These are phyloP conservation scores for Bolinopsis microptera DNA, from an alignment of 37 sponge, comb jelly and placozoan genomes.

Conservation along the genomic window DNA sequence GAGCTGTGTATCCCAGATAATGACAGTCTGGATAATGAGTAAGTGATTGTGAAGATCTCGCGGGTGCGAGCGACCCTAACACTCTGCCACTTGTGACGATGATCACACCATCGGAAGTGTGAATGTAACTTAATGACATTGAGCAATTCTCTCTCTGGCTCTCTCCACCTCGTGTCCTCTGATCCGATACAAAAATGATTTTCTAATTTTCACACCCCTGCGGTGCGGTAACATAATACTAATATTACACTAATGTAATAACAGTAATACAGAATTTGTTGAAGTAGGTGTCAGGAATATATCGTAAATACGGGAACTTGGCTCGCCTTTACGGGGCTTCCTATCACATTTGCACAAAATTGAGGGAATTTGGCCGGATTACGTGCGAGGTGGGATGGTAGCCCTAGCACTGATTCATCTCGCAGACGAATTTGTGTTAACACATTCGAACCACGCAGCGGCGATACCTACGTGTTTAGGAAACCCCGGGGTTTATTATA, in stretches of 20 bases:
- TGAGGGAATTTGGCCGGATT: not conserved
- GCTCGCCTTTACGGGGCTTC: not conserved
- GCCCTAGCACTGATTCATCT: not conserved
- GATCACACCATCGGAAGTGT: not conserved
- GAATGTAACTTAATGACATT: not conserved
- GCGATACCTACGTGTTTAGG: not conserved
- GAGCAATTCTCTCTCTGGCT: not conserved
- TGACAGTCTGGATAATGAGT: not conserved
- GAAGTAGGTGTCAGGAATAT: constrained; percentile 19
- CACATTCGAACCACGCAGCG: not conserved
- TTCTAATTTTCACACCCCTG: not conserved
- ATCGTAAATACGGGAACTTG: not conserved
- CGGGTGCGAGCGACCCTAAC: not conserved
- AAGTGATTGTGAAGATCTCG: too few relatives aligned
- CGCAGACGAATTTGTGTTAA: not conserved
- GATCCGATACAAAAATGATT: constrained; percentile 24
- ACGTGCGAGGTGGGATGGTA: not conserved
- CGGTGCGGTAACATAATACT: not conserved
- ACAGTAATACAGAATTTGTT: not conserved
- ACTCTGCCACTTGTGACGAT: not conserved
- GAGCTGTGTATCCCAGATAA: too few relatives aligned
- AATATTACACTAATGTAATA: constrained; percentile 15
- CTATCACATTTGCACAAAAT: not conserved
- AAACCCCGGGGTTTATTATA: not conserved
- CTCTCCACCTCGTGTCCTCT: not conserved